A percentile compares a stretch with the other conserved stretches of the same genome.
Evolutionary conservation across 2,888 invertebrate species (phyloP).

Genomic region (Coremacera marginata): DNA sequence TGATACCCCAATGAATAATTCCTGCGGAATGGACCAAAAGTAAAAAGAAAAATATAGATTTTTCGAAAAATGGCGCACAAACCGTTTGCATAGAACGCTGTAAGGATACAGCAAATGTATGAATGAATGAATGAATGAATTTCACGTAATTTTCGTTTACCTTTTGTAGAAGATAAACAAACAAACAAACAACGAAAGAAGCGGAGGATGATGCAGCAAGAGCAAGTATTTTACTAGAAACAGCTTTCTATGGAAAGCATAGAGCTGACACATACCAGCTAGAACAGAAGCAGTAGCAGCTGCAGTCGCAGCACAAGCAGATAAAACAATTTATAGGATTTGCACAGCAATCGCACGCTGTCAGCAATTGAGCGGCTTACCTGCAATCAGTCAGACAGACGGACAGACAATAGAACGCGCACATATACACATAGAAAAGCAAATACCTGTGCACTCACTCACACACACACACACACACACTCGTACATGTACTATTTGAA

Average conservation of each 20-base stretch:
- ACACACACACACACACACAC: background rate
- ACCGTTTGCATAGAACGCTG: background rate
- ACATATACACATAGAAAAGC: background rate
- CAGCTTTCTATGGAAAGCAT: background rate
- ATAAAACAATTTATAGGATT: slow-evolving; percentile 42
- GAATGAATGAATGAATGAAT: slow-evolving; percentile 31
- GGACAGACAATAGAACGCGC: background rate
- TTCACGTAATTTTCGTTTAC: slow-evolving; percentile 39
- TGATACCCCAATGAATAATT: slow-evolving; percentile 38
- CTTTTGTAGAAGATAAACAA: slow-evolving; percentile 23
- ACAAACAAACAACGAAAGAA: slow-evolving; percentile 13
- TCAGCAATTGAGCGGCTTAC: slow-evolving; percentile 38
- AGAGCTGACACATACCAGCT: background rate
- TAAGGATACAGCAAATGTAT: slow-evolving; percentile 2
- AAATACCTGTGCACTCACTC: background rate
- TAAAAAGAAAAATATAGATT: background rate
- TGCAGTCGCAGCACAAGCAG: slow-evolving; percentile 21
- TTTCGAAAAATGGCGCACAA: background rate
- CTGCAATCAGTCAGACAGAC: slow-evolving; percentile 26
- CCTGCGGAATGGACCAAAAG: slow-evolving; percentile 5
- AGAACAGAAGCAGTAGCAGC: background rate
- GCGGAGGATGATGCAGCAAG: background rate
- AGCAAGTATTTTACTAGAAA: background rate
- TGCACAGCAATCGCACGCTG: slow-evolving; percentile 40
- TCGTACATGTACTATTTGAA: background rate